These are phyloP conservation scores for Apoderus coryli DNA, from an alignment of 2,888 invertebrate species.

Conservation along the genomic window DNA sequence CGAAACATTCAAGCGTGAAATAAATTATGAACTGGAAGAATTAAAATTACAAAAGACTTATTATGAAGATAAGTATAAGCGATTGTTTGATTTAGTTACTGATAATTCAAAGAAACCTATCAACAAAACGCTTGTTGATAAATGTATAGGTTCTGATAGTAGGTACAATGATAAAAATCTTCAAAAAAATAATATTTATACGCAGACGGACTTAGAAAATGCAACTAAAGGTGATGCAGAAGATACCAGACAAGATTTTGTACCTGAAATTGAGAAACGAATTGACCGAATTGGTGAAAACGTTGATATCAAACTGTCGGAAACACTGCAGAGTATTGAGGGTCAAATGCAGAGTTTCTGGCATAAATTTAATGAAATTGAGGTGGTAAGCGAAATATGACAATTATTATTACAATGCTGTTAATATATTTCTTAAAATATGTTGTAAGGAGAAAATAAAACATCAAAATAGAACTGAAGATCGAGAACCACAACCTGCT, in stretches of 20 bases:
- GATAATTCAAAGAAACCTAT: too few relatives aligned
- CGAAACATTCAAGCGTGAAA: slow-evolving; percentile 27
- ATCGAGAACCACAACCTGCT: not conserved
- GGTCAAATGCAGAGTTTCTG: slow-evolving; percentile 30
- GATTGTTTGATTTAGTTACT: slow-evolving; percentile 33
- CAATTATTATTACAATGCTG: too few relatives aligned
- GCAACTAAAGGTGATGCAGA: slow-evolving; percentile 3
- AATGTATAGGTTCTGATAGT: too few relatives aligned
- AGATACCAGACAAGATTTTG: slow-evolving; percentile 9
- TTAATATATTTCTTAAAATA: too few relatives aligned
- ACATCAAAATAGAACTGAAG: too few relatives aligned
- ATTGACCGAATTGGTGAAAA: slow-evolving; percentile 17
- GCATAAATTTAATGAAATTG: slow-evolving; percentile 25
- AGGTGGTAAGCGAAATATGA: too few relatives aligned
- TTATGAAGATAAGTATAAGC: slow-evolving; percentile 38
- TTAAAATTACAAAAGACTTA: slow-evolving; percentile 38
- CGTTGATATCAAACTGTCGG: slow-evolving; percentile 20
- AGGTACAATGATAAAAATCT: too few relatives aligned
- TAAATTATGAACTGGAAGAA: slow-evolving; percentile 31
- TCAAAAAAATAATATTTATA: slow-evolving; percentile 13
- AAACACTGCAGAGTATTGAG: slow-evolving; percentile 26
- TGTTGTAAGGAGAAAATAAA: too few relatives aligned
- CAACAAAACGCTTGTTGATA: slow-evolving; percentile 5
- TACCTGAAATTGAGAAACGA: slow-evolving; percentile 19
- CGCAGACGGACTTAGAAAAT: slow-evolving; percentile 12